A percentile compares a stretch with the other conserved stretches of the same genome.
Conservation (phyloP, 2,888 invertebrate species). For the Oxytorus armatus region DNA sequence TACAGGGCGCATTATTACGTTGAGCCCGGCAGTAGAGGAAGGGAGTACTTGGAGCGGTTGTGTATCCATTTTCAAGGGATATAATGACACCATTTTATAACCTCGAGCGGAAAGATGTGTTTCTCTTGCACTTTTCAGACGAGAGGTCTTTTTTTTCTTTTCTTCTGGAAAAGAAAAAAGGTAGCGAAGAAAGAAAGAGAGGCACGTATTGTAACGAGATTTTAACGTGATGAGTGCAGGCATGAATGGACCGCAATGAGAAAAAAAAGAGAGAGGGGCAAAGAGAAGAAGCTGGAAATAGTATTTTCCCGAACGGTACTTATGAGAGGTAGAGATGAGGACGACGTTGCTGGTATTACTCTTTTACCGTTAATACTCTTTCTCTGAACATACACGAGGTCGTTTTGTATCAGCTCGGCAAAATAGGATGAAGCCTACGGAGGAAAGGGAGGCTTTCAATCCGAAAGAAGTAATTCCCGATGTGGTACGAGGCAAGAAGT, state of each 20-base stretch:
- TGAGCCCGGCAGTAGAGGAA: conserved; percentile 8
- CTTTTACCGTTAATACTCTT: background rate
- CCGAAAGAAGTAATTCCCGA: conserved; percentile 71
- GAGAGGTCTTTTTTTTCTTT: conserved; percentile 25
- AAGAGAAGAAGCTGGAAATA: background rate
- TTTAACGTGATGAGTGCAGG: background rate
- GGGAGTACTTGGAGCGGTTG: conserved; percentile 42
- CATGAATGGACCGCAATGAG: background rate
- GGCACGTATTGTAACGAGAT: background rate
- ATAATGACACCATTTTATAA: conserved; percentile 63
- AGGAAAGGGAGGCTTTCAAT: conserved; percentile 5
- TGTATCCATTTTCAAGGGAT: conserved; percentile 63
- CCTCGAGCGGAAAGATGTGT: conserved; percentile 36
- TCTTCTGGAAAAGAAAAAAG: background rate
- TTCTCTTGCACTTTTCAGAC: conserved; percentile 16
- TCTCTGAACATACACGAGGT: background rate
- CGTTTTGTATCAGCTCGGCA: conserved; percentile 1
- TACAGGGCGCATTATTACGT: conserved; percentile 47
- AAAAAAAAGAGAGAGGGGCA: background rate
- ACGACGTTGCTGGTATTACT: background rate
- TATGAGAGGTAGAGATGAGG: background rate
- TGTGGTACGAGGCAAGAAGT: conserved; percentile 49
- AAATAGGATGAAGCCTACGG: conserved; percentile 6
- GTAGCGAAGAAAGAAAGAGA: background rate
- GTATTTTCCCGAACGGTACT: background rate